Evolutionary conservation across 2,797 vertebrate genomes (phyloP).

Genomic region (Selene dorsalis): DNA sequence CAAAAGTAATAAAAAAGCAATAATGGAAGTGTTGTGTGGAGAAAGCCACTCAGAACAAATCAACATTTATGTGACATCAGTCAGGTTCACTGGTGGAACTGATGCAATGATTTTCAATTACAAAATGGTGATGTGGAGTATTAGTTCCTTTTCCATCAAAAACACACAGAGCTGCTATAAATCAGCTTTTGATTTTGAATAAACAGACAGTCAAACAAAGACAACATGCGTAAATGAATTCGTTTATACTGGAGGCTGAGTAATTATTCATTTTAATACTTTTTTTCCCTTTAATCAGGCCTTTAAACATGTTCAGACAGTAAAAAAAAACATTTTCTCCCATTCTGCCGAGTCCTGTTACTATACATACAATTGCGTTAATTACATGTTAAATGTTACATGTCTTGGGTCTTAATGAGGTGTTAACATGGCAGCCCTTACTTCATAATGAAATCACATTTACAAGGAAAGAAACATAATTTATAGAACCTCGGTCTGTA

Average conservation of each 20-base stretch:
- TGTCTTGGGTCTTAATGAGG: not conserved
- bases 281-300: not conserved
- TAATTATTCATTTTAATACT: conserved; percentile 18
- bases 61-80: conserved; percentile 81
- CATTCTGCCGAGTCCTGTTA: not conserved
- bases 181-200: conserved; percentile 27
- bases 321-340: not conserved
- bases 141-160: conserved; percentile 64
- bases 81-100: conserved; percentile 73
- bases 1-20: conserved; percentile 84
- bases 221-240: not conserved
- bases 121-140: conserved; percentile 63
- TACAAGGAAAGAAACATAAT: conserved; percentile 4
- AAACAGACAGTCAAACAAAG: not conserved
- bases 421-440: not conserved
- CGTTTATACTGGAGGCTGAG: not conserved
- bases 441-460: not conserved
- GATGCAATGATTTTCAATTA: conserved; percentile 80
- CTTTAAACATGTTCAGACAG: not conserved
- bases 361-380: not conserved
- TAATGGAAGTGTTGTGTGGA: conserved; percentile 77
- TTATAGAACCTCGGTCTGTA: not conserved
- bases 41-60: conserved; percentile 80
- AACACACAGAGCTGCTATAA: conserved; percentile 36
- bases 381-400: not conserved